Conservation (phyloP, 2,113 vertebrate genomes). For the Heterocephalus glaber region DNA sequence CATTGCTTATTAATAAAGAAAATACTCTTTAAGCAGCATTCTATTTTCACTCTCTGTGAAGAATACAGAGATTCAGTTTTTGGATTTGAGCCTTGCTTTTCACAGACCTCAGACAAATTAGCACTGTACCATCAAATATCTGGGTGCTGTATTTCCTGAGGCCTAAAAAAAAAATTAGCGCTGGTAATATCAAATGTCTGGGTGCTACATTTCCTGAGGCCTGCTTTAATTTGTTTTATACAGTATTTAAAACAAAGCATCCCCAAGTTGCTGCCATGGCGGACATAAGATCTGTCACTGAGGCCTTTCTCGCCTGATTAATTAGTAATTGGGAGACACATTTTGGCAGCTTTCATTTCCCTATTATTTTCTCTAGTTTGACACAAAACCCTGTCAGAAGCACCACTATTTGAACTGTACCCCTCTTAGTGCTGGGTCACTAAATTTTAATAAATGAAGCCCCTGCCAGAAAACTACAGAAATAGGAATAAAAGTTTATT, state of each 20-base stretch:
- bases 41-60: slow-evolving; percentile 28
- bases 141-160: slow-evolving; percentile 64
- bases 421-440: slow-evolving; percentile 86
- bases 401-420: slow-evolving; percentile 83
- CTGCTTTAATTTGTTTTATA: slow-evolving; percentile 77
- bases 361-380: slow-evolving; percentile 84
- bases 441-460: slow-evolving; percentile 85
- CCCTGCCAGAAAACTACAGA: slow-evolving; percentile 72
- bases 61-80: background rate
- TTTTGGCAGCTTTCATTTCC: slow-evolving; percentile 87
- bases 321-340: slow-evolving; percentile 86
- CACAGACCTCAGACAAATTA: slow-evolving; percentile 29
- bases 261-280: slow-evolving; percentile 71
- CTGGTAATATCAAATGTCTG: slow-evolving; percentile 67
- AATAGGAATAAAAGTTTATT: slow-evolving; percentile 82
- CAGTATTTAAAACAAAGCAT: slow-evolving; percentile 81
- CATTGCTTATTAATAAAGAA: slow-evolving; percentile 59
- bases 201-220: slow-evolving; percentile 61
- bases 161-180: slow-evolving; percentile 53
- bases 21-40: slow-evolving; percentile 65
- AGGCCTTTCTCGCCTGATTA: slow-evolving; percentile 85
- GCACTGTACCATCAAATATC: slow-evolving; percentile 63
- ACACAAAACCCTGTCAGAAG: slow-evolving; percentile 83
- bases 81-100: slow-evolving; percentile 24
- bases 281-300: slow-evolving; percentile 73